Conservation (phyloP, 2,888 invertebrate species). For the Cheilosia vulpina region DNA sequence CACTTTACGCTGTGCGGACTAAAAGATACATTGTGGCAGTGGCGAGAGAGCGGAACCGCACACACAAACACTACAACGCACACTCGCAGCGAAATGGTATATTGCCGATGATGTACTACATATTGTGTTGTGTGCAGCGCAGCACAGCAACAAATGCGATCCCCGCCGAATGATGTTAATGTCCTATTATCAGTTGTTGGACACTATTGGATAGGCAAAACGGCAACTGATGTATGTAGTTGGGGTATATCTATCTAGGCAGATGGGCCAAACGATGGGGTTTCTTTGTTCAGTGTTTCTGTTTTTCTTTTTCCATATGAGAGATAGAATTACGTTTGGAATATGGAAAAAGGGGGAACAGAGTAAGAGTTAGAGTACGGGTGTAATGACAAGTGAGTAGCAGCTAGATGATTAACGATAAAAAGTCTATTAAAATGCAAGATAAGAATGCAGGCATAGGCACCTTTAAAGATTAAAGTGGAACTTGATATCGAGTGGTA, state of each 20-base stretch:
- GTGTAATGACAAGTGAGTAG: constrained; percentile 6
- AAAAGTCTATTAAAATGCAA: constrained; percentile 12
- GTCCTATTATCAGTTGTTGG: constrained; percentile 54
- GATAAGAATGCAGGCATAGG: background rate
- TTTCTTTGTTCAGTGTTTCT: constrained; percentile 13
- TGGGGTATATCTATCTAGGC: background rate
- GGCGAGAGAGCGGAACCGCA: constrained; percentile 35
- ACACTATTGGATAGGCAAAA: constrained; percentile 19
- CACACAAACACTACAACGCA: background rate
- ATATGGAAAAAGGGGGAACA: background rate
- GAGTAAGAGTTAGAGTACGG: background rate
- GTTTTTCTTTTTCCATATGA: background rate
- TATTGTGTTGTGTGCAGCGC: background rate
- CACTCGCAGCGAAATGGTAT: constrained; percentile 1
- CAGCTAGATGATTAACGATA: constrained; percentile 6
- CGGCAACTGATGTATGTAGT: background rate
- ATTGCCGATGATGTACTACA: constrained; percentile 47
- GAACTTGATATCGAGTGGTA: background rate
- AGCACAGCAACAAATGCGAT: constrained; percentile 20
- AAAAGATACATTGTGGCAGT: constrained; percentile 28
- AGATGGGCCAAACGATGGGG: constrained; percentile 10
- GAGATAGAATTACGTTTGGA: background rate
- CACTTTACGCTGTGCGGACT: constrained; percentile 41
- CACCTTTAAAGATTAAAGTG: constrained; percentile 4
- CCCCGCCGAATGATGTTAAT: constrained; percentile 53